Percentiles rank a stretch among this genome's conserved stretches.
phyloP scores from a whole-genome alignment of 2,888 invertebrate genomes.

The Artemia sinica region DNA sequence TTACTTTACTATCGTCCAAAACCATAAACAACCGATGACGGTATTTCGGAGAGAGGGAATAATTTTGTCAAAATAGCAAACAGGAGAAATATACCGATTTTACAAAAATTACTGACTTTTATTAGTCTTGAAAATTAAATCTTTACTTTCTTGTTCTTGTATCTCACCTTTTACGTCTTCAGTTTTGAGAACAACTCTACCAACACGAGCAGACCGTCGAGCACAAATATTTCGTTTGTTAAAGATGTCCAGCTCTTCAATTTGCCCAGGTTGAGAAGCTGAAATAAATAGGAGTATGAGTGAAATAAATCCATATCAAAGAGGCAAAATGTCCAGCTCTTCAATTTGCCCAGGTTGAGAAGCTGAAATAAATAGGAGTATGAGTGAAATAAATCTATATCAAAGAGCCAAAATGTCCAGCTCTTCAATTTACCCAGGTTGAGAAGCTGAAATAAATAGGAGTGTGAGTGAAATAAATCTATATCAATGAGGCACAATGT shows the following conservation, averaged over 20 bases:
- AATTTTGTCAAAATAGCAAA: too few species aligned
- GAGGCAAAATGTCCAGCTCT: constrained; percentile 44
- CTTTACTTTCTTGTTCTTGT: not conserved
- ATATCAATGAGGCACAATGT: constrained; percentile 37
- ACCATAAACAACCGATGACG: too few species aligned
- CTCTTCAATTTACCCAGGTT: constrained; percentile 45
- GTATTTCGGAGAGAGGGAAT: too few species aligned
- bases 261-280: constrained; percentile 46
- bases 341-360: constrained; percentile 44
- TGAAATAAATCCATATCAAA: constrained; percentile 22
- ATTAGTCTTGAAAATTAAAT: too few species aligned
- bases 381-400: constrained; percentile 22
- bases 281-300: constrained; percentile 26
- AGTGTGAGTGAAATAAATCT: constrained; percentile 20
- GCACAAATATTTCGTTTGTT: constrained; percentile 56
- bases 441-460: constrained; percentile 39
- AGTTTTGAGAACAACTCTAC: not conserved
- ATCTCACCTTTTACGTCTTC: not conserved
- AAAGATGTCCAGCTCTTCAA: constrained; percentile 49
- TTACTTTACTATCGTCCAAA: too few species aligned
- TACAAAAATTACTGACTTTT: too few species aligned
- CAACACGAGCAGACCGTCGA: constrained; percentile 56
- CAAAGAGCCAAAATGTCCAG: constrained; percentile 40
- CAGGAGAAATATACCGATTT: too few species aligned
- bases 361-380: constrained; percentile 35